Conservation (phyloP, 2,888 invertebrate genomes). For the Plebejus argus region DNA sequence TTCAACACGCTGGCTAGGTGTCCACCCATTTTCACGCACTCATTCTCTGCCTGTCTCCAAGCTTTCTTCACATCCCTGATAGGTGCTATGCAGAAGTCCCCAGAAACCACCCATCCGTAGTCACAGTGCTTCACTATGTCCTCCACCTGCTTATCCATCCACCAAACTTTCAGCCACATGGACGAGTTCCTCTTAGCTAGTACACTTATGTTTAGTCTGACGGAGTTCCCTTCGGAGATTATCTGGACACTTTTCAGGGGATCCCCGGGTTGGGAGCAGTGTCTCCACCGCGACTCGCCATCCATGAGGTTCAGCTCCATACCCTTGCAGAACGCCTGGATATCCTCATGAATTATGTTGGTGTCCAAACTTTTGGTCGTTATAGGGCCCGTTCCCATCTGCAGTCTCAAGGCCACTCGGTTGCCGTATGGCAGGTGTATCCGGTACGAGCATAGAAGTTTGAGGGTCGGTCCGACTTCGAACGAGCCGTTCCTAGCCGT, state of each 20-base stretch:
- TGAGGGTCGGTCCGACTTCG: slow-evolving; percentile 81
- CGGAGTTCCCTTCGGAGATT: slow-evolving; percentile 80
- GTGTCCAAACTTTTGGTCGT: slow-evolving; percentile 59
- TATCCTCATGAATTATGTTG: slow-evolving; percentile 65
- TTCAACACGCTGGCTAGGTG: slow-evolving; percentile 85
- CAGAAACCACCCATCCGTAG: slow-evolving; percentile 85
- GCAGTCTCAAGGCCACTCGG: slow-evolving; percentile 82
- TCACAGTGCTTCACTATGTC: slow-evolving; percentile 84
- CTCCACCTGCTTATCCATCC: slow-evolving; percentile 82
- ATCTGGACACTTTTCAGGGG: slow-evolving; percentile 81
- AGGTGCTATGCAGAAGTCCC: slow-evolving; percentile 84
- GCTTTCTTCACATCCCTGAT: slow-evolving; percentile 79
- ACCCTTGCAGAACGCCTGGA: slow-evolving; percentile 74
- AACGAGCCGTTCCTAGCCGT: slow-evolving; percentile 83
- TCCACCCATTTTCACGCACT: slow-evolving; percentile 83
- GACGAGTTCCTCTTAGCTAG: slow-evolving; percentile 63
- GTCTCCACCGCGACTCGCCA: slow-evolving; percentile 80
- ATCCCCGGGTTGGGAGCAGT: slow-evolving; percentile 82
- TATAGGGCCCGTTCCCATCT: slow-evolving; percentile 77
- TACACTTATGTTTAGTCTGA: slow-evolving; percentile 73
- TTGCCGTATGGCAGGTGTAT: slow-evolving; percentile 87
- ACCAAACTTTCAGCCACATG: slow-evolving; percentile 82
- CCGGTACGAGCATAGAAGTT: slow-evolving; percentile 84
- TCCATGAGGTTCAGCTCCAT: slow-evolving; percentile 81
- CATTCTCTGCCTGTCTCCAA: slow-evolving; percentile 85